phyloP scores from a whole-genome alignment of 2,113 vertebrate genomes.

The Hucho hucho region DNA sequence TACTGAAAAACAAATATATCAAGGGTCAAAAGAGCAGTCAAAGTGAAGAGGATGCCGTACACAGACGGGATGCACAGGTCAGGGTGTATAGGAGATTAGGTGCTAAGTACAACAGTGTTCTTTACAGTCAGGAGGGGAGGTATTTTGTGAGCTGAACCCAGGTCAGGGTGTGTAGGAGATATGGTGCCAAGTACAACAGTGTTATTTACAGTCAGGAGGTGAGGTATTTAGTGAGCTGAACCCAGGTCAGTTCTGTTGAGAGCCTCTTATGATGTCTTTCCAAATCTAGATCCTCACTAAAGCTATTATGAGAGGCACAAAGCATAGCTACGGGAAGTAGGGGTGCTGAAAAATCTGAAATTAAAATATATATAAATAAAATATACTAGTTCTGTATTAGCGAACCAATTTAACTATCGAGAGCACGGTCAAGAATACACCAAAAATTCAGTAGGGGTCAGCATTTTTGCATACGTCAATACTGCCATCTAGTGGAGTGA shows the following conservation, averaged over 20 bases:
- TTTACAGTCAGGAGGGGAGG: constrained; percentile 29
- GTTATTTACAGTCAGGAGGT: constrained; percentile 19
- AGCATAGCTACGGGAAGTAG: too few species aligned
- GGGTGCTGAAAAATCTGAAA: too few species aligned
- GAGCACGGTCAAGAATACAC: too few species aligned
- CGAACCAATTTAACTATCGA: too few species aligned
- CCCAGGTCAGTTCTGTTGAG: constrained; percentile 13
- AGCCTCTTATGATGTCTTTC: neutral
- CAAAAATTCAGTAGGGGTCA: too few species aligned
- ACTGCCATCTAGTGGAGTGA: constrained; percentile 47
- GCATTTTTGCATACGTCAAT: neutral
- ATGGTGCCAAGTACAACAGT: constrained; percentile 47
- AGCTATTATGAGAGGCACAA: too few species aligned
- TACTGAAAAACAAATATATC: constrained; percentile 53
- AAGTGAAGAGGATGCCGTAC: constrained; percentile 19
- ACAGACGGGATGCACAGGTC: constrained; percentile 24
- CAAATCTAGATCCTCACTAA: too few species aligned
- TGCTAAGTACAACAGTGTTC: constrained; percentile 46
- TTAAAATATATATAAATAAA: too few species aligned
- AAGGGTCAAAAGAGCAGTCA: constrained; percentile 34
- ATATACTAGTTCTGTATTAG: too few species aligned
- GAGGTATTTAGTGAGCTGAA: constrained; percentile 41
- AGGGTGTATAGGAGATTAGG: constrained; percentile 33
- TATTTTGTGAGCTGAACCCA: constrained; percentile 40
- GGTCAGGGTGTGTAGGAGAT: constrained; percentile 21